Evolutionary conservation across 2,888 invertebrate species (phyloP), one percentile per base, ranked within the genome.

Genomic region (Napeogenes sylphis): DNA sequence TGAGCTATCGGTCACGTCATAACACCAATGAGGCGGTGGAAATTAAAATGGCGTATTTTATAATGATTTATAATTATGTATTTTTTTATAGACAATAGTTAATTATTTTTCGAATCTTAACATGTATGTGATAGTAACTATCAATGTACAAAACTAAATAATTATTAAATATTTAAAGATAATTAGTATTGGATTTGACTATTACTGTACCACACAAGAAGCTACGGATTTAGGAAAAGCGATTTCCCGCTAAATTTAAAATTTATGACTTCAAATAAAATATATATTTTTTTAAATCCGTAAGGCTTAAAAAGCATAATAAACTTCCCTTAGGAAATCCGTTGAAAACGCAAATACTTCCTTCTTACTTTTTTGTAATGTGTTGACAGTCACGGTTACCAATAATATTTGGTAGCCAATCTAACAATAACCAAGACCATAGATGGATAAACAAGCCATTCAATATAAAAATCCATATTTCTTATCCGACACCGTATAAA

Each of bases 371-470:
- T 83, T 73, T 84, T 83, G 76, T 78, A 76, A 75, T 78, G 78
- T 87, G 83, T 87, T 87, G 87, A 87, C 85, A 85, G 80, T 82
- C 81, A 81, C 76, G 81, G 83, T 77, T 76, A 73, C 83, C 77
- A 81, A 83, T 80, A 82, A 83, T 79, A 75, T 74, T 73, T 76
- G 72, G 70, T 73, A 75, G 76, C 30, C 30, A 77, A 67, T 21
- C 70, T 69, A 73, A 87, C 89, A 90, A 89, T 84, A 77, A 79
- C 77, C 79, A 72, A 78, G 79, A 81, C 81, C 85, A 79, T 76
- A 80, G 83, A 82, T 84, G 81, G 79, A 85, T 87, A 90, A 90
- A 90, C 86, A 90, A 71, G 67, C 79, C 73, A 84, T 87, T 83
- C 81, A 83, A 73, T 71, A 74, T 60, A 62, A 78, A 81, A 82